Evolutionary conservation across 2,888 invertebrate species (phyloP), one percentile per base, ranked within the genome.

Genomic region (Callyntrura sp.): DNA sequence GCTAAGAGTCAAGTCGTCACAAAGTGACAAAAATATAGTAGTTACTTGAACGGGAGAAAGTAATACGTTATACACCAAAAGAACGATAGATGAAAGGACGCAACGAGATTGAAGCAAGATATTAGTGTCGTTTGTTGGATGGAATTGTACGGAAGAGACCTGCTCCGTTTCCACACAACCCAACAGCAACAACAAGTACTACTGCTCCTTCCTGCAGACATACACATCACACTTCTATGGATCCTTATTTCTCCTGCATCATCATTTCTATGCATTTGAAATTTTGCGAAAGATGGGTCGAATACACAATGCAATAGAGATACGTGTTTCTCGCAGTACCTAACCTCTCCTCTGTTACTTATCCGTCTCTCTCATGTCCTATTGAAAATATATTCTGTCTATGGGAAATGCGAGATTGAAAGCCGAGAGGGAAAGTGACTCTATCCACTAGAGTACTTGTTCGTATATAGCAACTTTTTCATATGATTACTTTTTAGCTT

Each of bases 1-100:
- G 35, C 23, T 28, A 28, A 79, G 60, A 79, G 60, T 78, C 78
- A 78, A 78, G 78, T 78, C 78, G 28, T 79, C 79, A 79, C 79
- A 79, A 60, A 79, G 35, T 79, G 79, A 60, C 79, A 60, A 57
- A 79, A 43, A 79, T 60, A 57, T 76, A 48, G 48, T 5, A 57
- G 60, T 60, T 60, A 60, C 28, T 55, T 55, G 55, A 78, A 70
- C n/a, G 20, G 45, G 12, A 76, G 76, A 17, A n/a, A 78, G 25
- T 17, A 55, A 78, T 55, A 55, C 25, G 28, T 25, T n/a, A n/a
- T n/a, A n/a, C n/a, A n/a, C n/a, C 45, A 45, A n/a, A 11, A 43
- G 43, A 17, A 14, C 17, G 17, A 45, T 43, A 70, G 0, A 17
- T 17, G 35, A 70, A n/a, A 35, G 45, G 20, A 70, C 43, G 43